Conservation (phyloP, 2,113 vertebrate species). For the Marmota monax region DNA sequence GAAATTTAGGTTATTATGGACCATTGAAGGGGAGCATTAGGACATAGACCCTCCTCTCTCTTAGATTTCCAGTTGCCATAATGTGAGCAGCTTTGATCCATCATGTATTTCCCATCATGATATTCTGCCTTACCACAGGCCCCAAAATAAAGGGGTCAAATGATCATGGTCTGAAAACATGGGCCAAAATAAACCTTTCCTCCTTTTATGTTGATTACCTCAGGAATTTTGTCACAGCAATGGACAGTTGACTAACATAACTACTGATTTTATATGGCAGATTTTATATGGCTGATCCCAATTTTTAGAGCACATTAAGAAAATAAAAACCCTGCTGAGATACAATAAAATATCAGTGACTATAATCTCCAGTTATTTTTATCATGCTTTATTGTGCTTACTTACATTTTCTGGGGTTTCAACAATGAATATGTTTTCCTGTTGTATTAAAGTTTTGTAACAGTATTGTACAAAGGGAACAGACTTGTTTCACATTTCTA, state of each 20-base stretch:
- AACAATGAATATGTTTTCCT: not conserved
- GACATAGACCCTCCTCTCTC: not conserved
- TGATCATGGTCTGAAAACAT: not conserved
- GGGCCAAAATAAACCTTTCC: not conserved
- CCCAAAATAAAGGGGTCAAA: not conserved
- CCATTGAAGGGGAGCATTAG: not conserved
- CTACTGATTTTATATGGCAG: not conserved
- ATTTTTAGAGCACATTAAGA: not conserved
- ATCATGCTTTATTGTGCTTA: not conserved
- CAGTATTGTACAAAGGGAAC: constrained; percentile 6
- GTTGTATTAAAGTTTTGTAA: not conserved
- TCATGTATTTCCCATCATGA: not conserved
- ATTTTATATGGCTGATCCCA: not conserved
- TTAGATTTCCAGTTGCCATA: not conserved
- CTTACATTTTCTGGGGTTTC: constrained; percentile 50
- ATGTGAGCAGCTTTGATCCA: not conserved
- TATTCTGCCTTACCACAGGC: not conserved
- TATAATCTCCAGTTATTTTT: not conserved
- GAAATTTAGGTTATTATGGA: not conserved
- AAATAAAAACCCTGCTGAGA: not conserved
- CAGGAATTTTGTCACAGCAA: not conserved
- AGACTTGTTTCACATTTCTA: constrained; percentile 33
- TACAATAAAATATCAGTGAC: not conserved
- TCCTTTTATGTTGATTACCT: not conserved
- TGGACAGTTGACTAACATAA: not conserved